Percentiles rank a stretch among this genome's conserved stretches.
phyloP scores from a whole-genome alignment of 1,140 invertebrate genomes.

The Cydia fagiglandana region DNA sequence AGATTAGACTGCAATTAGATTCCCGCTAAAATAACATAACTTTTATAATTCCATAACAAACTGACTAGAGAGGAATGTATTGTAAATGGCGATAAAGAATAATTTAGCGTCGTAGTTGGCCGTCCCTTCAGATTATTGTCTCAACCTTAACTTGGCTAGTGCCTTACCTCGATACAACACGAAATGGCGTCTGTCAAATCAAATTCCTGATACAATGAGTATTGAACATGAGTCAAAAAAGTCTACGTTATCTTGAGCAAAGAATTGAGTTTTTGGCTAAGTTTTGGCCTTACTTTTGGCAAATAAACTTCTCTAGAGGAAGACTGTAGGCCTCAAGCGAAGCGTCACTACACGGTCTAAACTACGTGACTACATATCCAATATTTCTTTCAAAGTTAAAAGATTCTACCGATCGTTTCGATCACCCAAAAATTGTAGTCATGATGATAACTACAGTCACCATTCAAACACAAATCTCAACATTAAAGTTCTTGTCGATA shows the following conservation, averaged over 20 bases:
- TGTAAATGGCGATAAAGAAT: slow-evolving; percentile 60
- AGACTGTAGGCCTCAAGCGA: slow-evolving; percentile 72
- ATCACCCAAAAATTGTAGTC: background rate
- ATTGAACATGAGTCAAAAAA: slow-evolving; percentile 8
- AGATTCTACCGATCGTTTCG: background rate
- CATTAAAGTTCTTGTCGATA: background rate
- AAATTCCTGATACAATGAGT: slow-evolving; percentile 14
- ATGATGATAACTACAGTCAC: background rate
- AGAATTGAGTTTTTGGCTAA: slow-evolving; percentile 61
- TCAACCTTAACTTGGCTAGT: slow-evolving; percentile 56
- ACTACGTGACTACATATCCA: slow-evolving; percentile 69
- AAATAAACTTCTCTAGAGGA: slow-evolving; percentile 62
- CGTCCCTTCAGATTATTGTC: slow-evolving; percentile 71
- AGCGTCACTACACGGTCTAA: slow-evolving; percentile 72
- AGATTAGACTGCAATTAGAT: slow-evolving; percentile 54
- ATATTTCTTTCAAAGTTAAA: slow-evolving; percentile 54
- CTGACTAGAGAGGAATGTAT: slow-evolving; percentile 76
- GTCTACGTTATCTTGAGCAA: slow-evolving; percentile 58
- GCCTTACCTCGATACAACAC: slow-evolving; percentile 35
- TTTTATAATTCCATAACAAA: slow-evolving; percentile 52
- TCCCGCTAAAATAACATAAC: slow-evolving; percentile 48
- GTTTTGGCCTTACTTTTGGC: slow-evolving; percentile 66
- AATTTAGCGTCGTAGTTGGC: slow-evolving; percentile 62
- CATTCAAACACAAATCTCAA: background rate
- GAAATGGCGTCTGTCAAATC: slow-evolving; percentile 20